phyloP scores from a whole-genome alignment of 2,797 vertebrate genomes.

The Hippocampus kuda region DNA sequence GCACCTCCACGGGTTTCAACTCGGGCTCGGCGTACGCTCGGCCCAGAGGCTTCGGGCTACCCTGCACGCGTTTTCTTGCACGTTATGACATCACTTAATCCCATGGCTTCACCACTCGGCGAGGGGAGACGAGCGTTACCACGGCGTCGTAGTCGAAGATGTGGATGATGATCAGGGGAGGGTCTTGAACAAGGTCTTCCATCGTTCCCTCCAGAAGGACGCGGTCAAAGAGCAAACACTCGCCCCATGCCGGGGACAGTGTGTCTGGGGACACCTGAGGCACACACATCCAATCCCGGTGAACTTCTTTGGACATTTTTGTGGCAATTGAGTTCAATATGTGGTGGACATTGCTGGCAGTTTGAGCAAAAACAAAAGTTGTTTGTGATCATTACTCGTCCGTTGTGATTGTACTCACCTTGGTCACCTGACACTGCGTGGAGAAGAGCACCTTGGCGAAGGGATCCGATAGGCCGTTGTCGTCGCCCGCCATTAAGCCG shows the following conservation, averaged over 20 bases:
- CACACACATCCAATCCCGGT: background rate
- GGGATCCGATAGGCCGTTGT: constrained; percentile 85
- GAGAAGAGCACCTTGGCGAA: constrained; percentile 83
- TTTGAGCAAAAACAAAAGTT: no score
- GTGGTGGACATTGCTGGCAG: no score
- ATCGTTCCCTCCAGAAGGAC: constrained; percentile 80
- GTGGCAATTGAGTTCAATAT: no score
- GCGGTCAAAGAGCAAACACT: constrained; percentile 82
- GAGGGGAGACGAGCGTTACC: constrained; percentile 55
- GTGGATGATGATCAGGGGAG: constrained; percentile 76
- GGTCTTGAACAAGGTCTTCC: constrained; percentile 77
- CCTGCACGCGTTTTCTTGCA: constrained; percentile 48
- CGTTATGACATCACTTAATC: background rate
- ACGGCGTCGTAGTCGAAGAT: constrained; percentile 78
- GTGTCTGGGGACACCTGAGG: constrained; percentile 75
- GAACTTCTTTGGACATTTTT: background rate
- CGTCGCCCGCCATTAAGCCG: constrained; percentile 80
- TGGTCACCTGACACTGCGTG: constrained; percentile 79
- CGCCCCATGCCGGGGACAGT: constrained; percentile 84
- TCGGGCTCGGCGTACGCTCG: constrained; percentile 76
- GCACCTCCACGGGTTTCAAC: constrained; percentile 76
- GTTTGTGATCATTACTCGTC: no score
- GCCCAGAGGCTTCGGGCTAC: constrained; percentile 70
- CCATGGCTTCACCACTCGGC: no score
- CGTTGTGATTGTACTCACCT: constrained; percentile 50